Conservation (phyloP, 2,888 invertebrate species). For the Thyatira batis region DNA sequence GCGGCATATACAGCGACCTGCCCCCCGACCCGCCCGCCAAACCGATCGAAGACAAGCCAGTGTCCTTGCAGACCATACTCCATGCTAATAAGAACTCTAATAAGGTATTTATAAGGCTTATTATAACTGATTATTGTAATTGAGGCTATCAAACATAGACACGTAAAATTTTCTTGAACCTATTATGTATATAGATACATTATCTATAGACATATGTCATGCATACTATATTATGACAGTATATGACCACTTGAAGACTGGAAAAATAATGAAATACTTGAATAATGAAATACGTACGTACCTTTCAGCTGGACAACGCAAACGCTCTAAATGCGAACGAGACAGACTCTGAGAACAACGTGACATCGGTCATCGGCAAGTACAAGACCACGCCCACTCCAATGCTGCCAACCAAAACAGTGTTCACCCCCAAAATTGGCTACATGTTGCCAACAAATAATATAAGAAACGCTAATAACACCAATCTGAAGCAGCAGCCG, state of each 20-base stretch:
- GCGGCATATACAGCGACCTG: conserved; percentile 83
- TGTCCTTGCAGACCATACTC: conserved; percentile 67
- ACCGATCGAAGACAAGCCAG: conserved; percentile 48
- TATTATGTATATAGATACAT: too few relatives aligned
- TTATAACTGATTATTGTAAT: neutral
- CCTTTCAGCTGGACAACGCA: conserved; percentile 67
- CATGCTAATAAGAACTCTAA: conserved; percentile 51
- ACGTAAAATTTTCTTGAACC: too few relatives aligned
- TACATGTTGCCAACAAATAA: conserved; percentile 78
- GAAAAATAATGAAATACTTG: too few relatives aligned
- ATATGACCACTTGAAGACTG: too few relatives aligned
- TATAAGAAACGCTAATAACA: conserved; percentile 66
- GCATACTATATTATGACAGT: too few relatives aligned
- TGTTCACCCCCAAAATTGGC: conserved; percentile 70
- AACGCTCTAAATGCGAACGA: conserved; percentile 69
- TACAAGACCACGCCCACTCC: conserved; percentile 73
- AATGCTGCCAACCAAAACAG: conserved; percentile 68
- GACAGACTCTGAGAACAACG: conserved; percentile 71
- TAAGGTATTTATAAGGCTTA: conserved; percentile 37
- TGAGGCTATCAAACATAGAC: too few relatives aligned
- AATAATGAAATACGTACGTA: too few relatives aligned
- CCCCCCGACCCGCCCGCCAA: conserved; percentile 34
- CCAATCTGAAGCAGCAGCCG: conserved; percentile 67
- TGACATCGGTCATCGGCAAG: conserved; percentile 71
- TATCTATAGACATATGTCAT: too few relatives aligned